Conservation (phyloP, 2,797 vertebrate species). For the Acanthopagrus latus region DNA sequence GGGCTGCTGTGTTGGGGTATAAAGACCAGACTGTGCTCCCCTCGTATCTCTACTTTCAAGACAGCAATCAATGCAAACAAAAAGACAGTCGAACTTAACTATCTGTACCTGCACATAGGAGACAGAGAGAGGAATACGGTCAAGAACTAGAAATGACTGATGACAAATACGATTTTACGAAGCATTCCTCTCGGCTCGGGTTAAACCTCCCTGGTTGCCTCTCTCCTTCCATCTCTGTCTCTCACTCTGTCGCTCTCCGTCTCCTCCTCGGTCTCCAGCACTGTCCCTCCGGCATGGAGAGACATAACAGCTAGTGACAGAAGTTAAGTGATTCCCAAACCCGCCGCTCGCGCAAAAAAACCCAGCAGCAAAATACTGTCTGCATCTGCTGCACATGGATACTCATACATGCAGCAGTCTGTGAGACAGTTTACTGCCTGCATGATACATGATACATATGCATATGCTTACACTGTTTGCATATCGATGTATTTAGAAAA, state of each 20-base stretch:
- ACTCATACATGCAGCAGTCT: constrained; percentile 39
- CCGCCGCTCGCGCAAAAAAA: constrained; percentile 67
- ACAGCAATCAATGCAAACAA: neutral
- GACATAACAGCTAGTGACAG: constrained; percentile 86
- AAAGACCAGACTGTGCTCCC: neutral
- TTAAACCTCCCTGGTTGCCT: constrained; percentile 24
- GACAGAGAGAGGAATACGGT: neutral
- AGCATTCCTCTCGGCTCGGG: neutral
- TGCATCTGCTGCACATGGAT: constrained; percentile 47
- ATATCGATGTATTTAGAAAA: constrained; percentile 17
- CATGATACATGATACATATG: constrained; percentile 27
- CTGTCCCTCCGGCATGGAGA: constrained; percentile 66
- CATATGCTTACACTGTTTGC: constrained; percentile 39
- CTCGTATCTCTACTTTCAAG: neutral
- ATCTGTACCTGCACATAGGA: neutral
- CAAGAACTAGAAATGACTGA: neutral
- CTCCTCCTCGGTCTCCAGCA: constrained; percentile 47
- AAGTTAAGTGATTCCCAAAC: constrained; percentile 86
- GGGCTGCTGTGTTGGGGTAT: constrained; percentile 2
- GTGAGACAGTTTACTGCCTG: constrained; percentile 1
- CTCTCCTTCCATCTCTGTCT: constrained; percentile 41
- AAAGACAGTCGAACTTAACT: neutral
- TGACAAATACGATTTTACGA: neutral
- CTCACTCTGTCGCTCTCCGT: constrained; percentile 27
- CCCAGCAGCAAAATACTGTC: constrained; percentile 65